Percentiles rank a stretch among this genome's conserved stretches.
Conservation (phyloP, 2,797 vertebrate species). For the Chiroxiphia lanceolata region DNA sequence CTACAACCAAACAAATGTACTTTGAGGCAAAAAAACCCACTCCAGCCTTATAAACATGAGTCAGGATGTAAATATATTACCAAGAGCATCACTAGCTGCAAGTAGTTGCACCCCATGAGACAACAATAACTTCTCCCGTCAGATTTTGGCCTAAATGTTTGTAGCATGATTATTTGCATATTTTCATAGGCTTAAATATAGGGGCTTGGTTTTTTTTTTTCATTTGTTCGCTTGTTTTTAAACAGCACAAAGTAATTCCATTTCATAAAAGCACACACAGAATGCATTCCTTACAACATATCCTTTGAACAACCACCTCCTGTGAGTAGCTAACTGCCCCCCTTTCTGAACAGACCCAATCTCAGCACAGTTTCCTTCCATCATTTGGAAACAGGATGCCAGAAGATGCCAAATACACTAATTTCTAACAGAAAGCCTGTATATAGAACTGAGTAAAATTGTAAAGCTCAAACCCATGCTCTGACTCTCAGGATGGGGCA, state of each 20-base stretch:
- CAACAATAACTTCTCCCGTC: neutral
- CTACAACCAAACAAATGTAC: neutral
- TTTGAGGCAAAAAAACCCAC: neutral
- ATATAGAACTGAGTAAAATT: neutral
- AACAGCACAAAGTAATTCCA: neutral
- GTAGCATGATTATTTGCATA: neutral
- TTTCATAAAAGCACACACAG: neutral
- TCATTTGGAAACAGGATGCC: neutral
- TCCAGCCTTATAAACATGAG: neutral
- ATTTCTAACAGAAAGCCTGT: neutral
- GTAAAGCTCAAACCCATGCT: rapidly evolving
- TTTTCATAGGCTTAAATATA: neutral
- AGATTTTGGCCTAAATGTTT: neutral
- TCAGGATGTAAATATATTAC: neutral
- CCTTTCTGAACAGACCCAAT: neutral
- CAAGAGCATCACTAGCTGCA: neutral
- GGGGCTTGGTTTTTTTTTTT: neutral
- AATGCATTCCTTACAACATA: neutral
- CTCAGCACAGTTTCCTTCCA: neutral
- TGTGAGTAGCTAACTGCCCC: rapidly evolving
- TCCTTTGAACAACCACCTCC: neutral
- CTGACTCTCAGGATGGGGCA: neutral
- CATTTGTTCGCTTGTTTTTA: neutral
- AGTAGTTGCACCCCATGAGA: neutral
- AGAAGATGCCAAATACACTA: rapidly evolving